Conservation (phyloP, 2,113 vertebrate species). For the Pterophyllum scalare region DNA sequence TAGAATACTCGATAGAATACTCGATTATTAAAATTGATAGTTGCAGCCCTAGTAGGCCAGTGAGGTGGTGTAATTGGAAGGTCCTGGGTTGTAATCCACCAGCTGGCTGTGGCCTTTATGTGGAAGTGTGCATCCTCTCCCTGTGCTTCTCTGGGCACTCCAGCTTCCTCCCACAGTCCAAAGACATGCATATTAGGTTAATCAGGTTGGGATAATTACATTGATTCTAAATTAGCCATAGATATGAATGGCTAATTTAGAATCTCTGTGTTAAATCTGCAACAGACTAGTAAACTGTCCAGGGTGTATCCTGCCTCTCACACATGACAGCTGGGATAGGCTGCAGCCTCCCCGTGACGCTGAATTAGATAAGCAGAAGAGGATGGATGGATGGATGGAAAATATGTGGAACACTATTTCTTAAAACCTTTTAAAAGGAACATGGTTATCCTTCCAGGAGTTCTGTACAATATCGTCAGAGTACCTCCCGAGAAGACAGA, state of each 20-base stretch:
- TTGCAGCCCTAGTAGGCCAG: too few relatives aligned
- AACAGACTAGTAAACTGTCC: background rate
- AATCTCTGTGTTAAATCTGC: background rate
- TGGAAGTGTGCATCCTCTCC: background rate
- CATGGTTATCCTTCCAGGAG: slow-evolving; percentile 75
- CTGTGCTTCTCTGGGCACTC: background rate
- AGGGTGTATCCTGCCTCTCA: background rate
- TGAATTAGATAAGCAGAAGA: background rate
- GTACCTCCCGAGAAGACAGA: slow-evolving; percentile 83
- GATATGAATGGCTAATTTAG: background rate
- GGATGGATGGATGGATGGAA: background rate
- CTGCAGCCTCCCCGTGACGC: background rate
- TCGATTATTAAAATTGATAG: too few relatives aligned
- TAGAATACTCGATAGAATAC: too few relatives aligned
- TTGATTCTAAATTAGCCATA: background rate
- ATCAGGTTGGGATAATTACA: background rate
- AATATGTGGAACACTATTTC: background rate
- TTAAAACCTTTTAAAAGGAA: background rate
- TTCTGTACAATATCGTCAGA: slow-evolving; percentile 88
- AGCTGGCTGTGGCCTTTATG: background rate
- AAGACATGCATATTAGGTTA: background rate
- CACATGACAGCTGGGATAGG: background rate
- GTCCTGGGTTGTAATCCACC: background rate
- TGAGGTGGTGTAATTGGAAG: background rate
- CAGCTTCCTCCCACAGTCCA: background rate